Percentiles rank a stretch among this genome's conserved stretches.
Conservation (phyloP, 2,113 vertebrate genomes). For the Cervus canadensis region DNA sequence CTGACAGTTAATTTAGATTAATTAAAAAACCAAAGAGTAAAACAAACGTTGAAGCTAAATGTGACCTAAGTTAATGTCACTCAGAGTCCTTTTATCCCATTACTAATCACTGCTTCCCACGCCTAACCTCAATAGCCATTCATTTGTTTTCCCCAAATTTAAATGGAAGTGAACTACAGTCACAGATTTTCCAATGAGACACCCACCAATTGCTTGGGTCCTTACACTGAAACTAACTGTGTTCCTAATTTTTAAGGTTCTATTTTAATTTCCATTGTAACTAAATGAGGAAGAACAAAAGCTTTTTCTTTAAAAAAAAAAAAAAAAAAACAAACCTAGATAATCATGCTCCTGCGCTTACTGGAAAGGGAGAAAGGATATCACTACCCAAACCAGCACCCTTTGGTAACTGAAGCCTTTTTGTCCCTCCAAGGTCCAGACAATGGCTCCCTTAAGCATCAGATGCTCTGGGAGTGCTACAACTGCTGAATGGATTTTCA, state of each 20-base stretch:
- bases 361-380: not conserved
- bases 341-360: not conserved
- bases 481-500: conserved; percentile 62
- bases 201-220: not conserved
- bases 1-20: not conserved
- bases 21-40: not conserved
- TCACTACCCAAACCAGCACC: not conserved
- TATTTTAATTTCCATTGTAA: not conserved
- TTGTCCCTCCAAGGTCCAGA: conserved; percentile 9
- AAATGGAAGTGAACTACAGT: not conserved
- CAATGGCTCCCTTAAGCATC: not conserved
- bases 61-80: not conserved
- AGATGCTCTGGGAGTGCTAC: not conserved
- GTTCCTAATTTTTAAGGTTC: not conserved
- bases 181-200: conserved; percentile 1
- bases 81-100: not conserved
- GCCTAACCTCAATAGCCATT: not conserved
- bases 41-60: not conserved
- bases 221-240: not conserved
- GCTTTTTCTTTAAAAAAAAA: not conserved
- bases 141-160: not conserved
- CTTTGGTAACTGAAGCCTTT: not conserved
- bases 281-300: not conserved
- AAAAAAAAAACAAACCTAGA: not conserved
- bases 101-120: not conserved